Conservation (phyloP, 37 sponge, comb jelly and placozoan genomes). For the Tethya wilhelma region DNA sequence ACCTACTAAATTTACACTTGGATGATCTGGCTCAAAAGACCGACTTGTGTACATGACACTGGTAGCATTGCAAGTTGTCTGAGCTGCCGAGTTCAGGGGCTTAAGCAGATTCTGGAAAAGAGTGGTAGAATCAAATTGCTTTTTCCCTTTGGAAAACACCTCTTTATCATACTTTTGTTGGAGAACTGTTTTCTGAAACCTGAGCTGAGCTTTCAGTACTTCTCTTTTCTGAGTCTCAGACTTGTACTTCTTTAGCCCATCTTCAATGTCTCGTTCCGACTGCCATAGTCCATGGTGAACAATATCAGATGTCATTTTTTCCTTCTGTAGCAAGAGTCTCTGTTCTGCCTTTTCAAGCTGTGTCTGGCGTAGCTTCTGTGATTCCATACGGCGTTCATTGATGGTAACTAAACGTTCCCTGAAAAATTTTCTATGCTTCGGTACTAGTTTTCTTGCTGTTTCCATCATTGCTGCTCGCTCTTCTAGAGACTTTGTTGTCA, state of each 20-base stretch:
- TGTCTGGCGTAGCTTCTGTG: slow-evolving; percentile 5
- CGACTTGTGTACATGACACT: no score
- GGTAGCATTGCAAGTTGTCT: no score
- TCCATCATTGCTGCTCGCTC: not conserved
- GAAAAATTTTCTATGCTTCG: slow-evolving; percentile 7
- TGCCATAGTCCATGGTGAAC: slow-evolving; percentile 20
- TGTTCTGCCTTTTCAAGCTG: not conserved
- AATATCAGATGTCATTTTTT: slow-evolving; percentile 19
- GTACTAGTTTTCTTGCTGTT: not conserved
- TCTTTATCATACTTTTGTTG: not conserved
- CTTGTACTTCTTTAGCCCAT: not conserved
- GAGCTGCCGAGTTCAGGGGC: not conserved
- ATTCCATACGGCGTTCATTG: not conserved
- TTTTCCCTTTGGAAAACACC: not conserved
- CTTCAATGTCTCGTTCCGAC: slow-evolving; percentile 1
- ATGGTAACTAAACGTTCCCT: slow-evolving; percentile 1
- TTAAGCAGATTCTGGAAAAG: not conserved
- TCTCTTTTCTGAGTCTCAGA: slow-evolving; percentile 5
- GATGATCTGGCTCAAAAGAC: no score
- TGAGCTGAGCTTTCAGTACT: not conserved
- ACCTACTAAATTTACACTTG: no score
- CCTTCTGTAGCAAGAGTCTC: slow-evolving; percentile 9
- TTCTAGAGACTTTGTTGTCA: slow-evolving; percentile 7
- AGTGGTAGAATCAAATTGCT: not conserved
- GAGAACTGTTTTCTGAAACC: slow-evolving; percentile 2